Evolutionary conservation across 2,888 invertebrate species (phyloP), one percentile per base, ranked within the genome.

Genomic region (Abrostola triplasia): DNA sequence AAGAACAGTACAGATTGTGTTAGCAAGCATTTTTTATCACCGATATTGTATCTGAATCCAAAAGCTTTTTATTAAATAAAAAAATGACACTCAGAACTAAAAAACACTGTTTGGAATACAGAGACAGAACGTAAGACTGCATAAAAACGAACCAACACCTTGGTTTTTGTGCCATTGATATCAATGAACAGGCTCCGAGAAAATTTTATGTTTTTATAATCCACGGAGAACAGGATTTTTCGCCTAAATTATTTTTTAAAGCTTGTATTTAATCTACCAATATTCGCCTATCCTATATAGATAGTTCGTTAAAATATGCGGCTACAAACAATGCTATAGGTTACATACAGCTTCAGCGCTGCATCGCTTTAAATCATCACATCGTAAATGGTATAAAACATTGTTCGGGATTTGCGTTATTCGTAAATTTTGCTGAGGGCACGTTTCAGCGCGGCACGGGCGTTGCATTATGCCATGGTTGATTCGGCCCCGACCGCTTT

Each of bases 351-450:
- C 59, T 38, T 53, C 55, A 65, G 24, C 54, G 55, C 55, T 64
- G 66, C 64, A 72, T 63, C 66, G 69, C 63, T 71, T 71, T 75
- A 78, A 71, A 76, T 68, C 78, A 78, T 72, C 63, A 57, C 51
- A 47, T 37, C 67, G 54, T 54, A 70, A 66, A 70, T 59, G 67
- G 67, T 66, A 56, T 55, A 77, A 78, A 78, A 67, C 60, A 78
- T 63, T 59, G 62, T 55, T 65, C 51, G 52, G 56, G 51, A 42
- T 55, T 58, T 54, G 59, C 63, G 42, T 66, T 71, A 60, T 75
- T 56, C 61, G 72, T 60, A 64, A 75, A 75, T 72, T 55, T 50
- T 64, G 66, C 55, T 72, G 60, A 72, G 68, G 48, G 68, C 75
- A 66, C 63, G 78, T 67, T 77, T 74, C 59, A 65, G 55, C 41